Evolutionary conservation across 1,140 invertebrate species (phyloP), one percentile per base, ranked within the genome.

Genomic region (Aphelenchoides besseyi): DNA sequence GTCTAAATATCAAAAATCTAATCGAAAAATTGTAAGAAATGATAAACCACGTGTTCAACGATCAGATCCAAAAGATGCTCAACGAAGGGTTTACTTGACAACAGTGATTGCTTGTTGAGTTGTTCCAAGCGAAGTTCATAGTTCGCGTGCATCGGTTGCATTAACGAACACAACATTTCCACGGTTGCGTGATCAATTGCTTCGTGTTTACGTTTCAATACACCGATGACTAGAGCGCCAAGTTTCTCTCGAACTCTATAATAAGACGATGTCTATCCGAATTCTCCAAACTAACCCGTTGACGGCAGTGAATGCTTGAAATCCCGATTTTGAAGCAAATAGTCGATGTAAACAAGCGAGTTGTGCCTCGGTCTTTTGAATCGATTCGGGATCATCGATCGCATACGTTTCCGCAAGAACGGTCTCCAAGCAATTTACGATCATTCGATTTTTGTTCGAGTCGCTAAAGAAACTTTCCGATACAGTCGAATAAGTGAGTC

Each of bases 111-210:
- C 88, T 99, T 99, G 85, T 98, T 99, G 32, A 96, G 86, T 86
- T 99, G 97, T 84, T 99, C 96, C 86, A 97, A 94, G 77, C 93
- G 89, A 32, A 99, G 80, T 80, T 90, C 90, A 85, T 94, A 95
- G 85, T 97, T 92, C 77, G 93, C 90, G 86, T 98, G 95, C 92
- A 98, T 97, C 0, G 96, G 96, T 86, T 97, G 94, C 92, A 98
- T 95, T 9, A 99, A 88, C 32, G 95, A 93, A 87, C 93, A 95
- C 62, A 98, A 89, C 87, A 96, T 95, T 86, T 99, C 96, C 70
- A 98, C 89, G 9, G 94, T 94, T 3, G 95, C 92, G 87, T 98
- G 93, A 28, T 93, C 92, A 16, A 98, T 91, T 26, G 91, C 93
- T 79, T 91, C 89, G 85, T 94, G 90, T 78, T 94, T 91, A 74